Evolutionary conservation across 2,797 vertebrate genomes (phyloP), one percentile per base, ranked within the genome.

Genomic region (Diglossa cyanea): DNA sequence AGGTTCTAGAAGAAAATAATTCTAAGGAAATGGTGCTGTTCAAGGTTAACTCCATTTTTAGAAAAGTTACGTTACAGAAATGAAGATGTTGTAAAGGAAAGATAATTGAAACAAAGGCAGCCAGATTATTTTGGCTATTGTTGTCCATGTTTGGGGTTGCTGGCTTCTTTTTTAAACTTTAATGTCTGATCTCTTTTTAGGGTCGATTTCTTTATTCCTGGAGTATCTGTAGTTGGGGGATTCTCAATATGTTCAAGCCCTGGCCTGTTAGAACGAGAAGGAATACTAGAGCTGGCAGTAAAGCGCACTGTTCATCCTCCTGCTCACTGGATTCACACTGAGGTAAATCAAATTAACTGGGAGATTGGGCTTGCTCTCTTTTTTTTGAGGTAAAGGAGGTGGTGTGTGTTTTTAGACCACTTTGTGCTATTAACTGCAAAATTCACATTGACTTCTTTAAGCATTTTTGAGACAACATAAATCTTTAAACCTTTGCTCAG

Each of bases 191-290:
- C 53, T 75, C 1, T 83, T 97, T 96, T 83, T 96, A 99, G 99
- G 99, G 98, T 99, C 70, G 99, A 99, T 95, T 98, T 99, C 96
- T 99, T 99, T 97, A 99, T 99, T 94, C 99, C 99, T 12, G 98
- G 98, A 28, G 82, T 99, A 61, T 98, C 99, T 88, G 98, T 98
- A 80, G 98, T 99, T 90, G 99, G 99, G 40, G 99, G 99, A 17
- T 99, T 99, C 98, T 99, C 99, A 67, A 98, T 99, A 96, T 99
- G 99, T 97, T 99, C 99, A 86, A 98, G 98, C 84, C 99, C 99
- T 3, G 98, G 98, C 48, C 96, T 99, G 67, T 94, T 99, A 75
- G 96, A 98, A 97, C 97, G 97, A 93, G 98, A 99, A 82, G 98
- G 98, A 24, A 76, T 98, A 33, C 84, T 99, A 47, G 99, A 99